Conservation (phyloP, 2,888 invertebrate species). For the Cyclophora punctaria region DNA sequence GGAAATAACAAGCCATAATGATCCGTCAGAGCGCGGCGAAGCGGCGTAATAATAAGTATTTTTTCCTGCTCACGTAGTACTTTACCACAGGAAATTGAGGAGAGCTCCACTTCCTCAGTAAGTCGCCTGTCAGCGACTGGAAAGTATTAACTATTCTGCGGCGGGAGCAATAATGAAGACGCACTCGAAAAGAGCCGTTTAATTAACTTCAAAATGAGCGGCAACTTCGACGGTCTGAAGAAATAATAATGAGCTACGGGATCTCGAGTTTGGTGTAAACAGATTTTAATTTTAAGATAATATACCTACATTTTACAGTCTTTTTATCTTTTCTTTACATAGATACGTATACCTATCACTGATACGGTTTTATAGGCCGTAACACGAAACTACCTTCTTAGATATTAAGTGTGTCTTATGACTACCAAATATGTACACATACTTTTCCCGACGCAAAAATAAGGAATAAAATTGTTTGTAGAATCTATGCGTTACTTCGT, state of each 20-base stretch:
- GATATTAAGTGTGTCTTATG: too few relatives aligned
- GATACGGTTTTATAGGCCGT: too few relatives aligned
- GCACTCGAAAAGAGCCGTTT: constrained; percentile 50
- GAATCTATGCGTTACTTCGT: too few relatives aligned
- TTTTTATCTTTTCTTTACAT: too few relatives aligned
- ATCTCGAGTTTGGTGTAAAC: constrained; percentile 13
- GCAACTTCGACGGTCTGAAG: constrained; percentile 40
- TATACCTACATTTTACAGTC: neutral
- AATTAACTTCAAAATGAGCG: constrained; percentile 60
- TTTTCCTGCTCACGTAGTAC: constrained; percentile 10
- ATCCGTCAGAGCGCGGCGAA: neutral
- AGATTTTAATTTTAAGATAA: constrained; percentile 14
- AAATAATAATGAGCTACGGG: constrained; percentile 50
- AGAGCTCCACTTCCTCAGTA: constrained; percentile 12
- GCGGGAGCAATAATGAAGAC: constrained; percentile 50
- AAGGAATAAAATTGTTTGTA: too few relatives aligned
- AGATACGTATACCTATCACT: too few relatives aligned
- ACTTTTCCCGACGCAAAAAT: too few relatives aligned
- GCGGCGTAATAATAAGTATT: constrained; percentile 6
- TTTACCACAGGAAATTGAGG: constrained; percentile 17
- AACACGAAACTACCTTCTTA: too few relatives aligned
- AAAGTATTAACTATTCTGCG: constrained; percentile 18
- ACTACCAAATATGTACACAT: too few relatives aligned
- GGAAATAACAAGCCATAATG: too few relatives aligned
- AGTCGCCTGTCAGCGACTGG: constrained; percentile 13